phyloP scores from a whole-genome alignment of 1,140 invertebrate genomes.

The Saccostrea glomerata region DNA sequence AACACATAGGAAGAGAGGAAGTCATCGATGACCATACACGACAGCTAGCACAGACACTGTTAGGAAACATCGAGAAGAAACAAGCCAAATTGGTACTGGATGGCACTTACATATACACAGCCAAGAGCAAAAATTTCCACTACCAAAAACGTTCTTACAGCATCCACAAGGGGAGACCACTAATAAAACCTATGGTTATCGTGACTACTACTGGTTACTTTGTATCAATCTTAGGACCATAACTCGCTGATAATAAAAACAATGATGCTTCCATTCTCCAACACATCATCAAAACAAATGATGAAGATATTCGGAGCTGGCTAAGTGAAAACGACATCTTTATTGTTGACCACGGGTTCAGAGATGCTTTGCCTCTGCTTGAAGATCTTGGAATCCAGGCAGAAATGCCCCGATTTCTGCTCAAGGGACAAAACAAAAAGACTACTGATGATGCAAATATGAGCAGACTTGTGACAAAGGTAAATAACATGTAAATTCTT shows the following conservation, averaged over 20 bases:
- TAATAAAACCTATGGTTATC: constrained; percentile 48
- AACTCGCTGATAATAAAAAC: constrained; percentile 42
- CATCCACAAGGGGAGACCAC: constrained; percentile 37
- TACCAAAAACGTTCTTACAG: constrained; percentile 42
- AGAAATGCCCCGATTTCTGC: constrained; percentile 21
- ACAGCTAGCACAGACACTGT: constrained; percentile 39
- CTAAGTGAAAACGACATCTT: constrained; percentile 15
- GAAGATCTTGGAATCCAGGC: constrained; percentile 35
- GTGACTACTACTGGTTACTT: constrained; percentile 43
- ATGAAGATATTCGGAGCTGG: constrained; percentile 24
- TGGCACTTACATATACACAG: constrained; percentile 36
- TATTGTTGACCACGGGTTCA: constrained; percentile 29
- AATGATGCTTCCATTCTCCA: constrained; percentile 45
- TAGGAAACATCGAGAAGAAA: constrained; percentile 33
- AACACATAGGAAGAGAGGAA: constrained; percentile 41
- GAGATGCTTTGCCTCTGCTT: constrained; percentile 10
- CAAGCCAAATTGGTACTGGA: constrained; percentile 20
- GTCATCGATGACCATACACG: constrained; percentile 42
- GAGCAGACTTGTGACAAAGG: constrained; percentile 15
- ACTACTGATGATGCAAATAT: constrained; percentile 11
- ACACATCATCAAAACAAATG: constrained; percentile 31
- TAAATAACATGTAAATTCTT: neutral
- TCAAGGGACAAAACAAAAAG: constrained; percentile 27
- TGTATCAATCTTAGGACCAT: constrained; percentile 37
- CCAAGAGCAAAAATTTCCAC: constrained; percentile 23